These are phyloP conservation scores for Torymus auratus DNA, from an alignment of 2,888 invertebrate genomes.

Conservation along the genomic window DNA sequence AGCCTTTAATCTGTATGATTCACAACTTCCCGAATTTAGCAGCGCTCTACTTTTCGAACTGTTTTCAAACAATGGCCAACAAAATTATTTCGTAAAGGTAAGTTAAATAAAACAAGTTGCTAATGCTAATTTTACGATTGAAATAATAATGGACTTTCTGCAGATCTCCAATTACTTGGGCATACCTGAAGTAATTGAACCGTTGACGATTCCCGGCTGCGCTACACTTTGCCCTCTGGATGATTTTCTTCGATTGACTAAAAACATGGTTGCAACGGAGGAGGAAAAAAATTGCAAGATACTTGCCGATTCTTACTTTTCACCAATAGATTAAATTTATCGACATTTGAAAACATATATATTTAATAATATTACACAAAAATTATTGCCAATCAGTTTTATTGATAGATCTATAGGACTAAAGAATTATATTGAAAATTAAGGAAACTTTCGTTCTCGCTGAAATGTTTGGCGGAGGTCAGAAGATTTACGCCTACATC, in stretches of 20 bases:
- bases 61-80: conserved; percentile 59
- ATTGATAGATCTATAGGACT: too few species aligned
- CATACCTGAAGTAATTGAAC: conserved; percentile 74
- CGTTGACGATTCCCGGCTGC: conserved; percentile 78
- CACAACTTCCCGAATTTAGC: conserved; percentile 67
- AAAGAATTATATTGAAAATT: too few species aligned
- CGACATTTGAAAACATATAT: too few species aligned
- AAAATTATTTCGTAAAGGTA: conserved; percentile 68
- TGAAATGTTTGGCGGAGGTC: neutral
- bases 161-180: conserved; percentile 60
- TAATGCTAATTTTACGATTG: neutral
- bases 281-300: conserved; percentile 67
- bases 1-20: conserved; percentile 66
- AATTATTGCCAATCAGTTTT: too few species aligned
- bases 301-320: conserved; percentile 23
- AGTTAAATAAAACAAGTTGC: neutral
- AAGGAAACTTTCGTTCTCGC: too few species aligned
- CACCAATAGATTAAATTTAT: too few species aligned
- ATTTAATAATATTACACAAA: too few species aligned
- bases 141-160: neutral
- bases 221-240: conserved; percentile 78
- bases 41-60: conserved; percentile 70
- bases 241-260: conserved; percentile 77
- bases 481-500: neutral
- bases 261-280: conserved; percentile 76